A percentile compares a stretch with the other conserved stretches of the same genome.
Conservation (phyloP, 2,797 vertebrate genomes). For the Phataginus tetradactyla region DNA sequence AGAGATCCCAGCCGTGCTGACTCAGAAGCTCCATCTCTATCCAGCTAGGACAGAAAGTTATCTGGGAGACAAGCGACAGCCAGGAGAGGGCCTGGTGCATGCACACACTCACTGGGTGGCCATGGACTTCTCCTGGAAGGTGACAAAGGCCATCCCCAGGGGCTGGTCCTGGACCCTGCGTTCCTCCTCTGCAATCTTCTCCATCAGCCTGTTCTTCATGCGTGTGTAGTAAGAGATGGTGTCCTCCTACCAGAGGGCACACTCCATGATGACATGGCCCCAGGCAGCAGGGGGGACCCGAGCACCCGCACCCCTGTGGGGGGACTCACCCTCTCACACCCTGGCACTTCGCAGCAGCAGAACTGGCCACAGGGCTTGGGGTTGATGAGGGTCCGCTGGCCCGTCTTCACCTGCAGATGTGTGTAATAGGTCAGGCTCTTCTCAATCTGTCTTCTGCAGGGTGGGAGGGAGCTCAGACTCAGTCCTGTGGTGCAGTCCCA, state of each 20-base stretch:
- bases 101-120: slow-evolving; percentile 92
- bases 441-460: slow-evolving; percentile 90
- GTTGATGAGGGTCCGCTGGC: slow-evolving; percentile 87
- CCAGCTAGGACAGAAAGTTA: not conserved
- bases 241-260: slow-evolving; percentile 89
- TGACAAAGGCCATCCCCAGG: slow-evolving; percentile 96
- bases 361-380: slow-evolving; percentile 90
- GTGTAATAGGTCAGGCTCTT: slow-evolving; percentile 93
- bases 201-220: slow-evolving; percentile 87
- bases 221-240: slow-evolving; percentile 92
- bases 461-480: not conserved
- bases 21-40: not conserved
- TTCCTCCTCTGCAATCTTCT: slow-evolving; percentile 86
- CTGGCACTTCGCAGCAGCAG: slow-evolving; percentile 89
- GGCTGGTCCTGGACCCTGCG: slow-evolving; percentile 85
- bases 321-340: slow-evolving; percentile 87
- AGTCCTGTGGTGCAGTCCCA: rapidly evolving
- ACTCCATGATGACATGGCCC: not conserved
- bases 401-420: slow-evolving; percentile 85
- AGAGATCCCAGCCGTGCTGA: not conserved
- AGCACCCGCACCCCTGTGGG: rapidly evolving
- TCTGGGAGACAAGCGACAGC: no score
- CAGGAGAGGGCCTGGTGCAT: not conserved
- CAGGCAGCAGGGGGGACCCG: not conserved
- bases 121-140: slow-evolving; percentile 94